These are phyloP conservation scores for human DNA, from an alignment of 2,113 vertebrate species.

Conservation along the genomic window GRCh38 chr6:147308501-147309000, in stretches of 20 bases:
- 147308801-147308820: neutral
- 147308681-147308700: no score
- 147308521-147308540: neutral
- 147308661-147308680: neutral
- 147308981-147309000: neutral
- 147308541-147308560: neutral
- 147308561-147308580: neutral
- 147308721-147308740: slow-evolving; percentile 7
- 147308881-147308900: neutral
- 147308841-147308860: neutral
- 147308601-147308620: neutral
- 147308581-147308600: neutral
- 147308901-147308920: neutral
- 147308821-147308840: neutral
- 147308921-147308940: neutral
- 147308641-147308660: neutral
- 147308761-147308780: neutral
- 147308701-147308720: neutral
- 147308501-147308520: neutral
- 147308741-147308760: neutral
- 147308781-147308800: slow-evolving; percentile 30
- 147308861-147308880: neutral
- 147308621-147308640: neutral
- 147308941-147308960: neutral
- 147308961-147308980: neutral